Evolutionary conservation across 2,888 invertebrate genomes (phyloP).

Genomic region (Brachyopa scutellaris): DNA sequence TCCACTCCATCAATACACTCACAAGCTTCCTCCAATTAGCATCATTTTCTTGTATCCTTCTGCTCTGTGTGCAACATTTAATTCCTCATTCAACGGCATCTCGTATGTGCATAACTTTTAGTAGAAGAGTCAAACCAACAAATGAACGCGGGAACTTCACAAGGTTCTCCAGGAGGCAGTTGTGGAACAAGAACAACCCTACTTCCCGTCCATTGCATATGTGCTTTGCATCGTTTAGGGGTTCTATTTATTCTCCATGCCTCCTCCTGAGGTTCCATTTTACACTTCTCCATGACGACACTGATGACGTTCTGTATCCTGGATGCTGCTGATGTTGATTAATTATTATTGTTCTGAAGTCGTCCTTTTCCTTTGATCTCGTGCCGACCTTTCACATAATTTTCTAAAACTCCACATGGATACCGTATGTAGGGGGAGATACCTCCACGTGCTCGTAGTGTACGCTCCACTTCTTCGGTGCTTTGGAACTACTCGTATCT

Average conservation of each 20-base stretch:
- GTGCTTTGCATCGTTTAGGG: slow-evolving; percentile 55
- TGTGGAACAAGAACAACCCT: slow-evolving; percentile 3
- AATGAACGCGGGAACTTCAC: slow-evolving; percentile 60
- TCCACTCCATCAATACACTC: neutral
- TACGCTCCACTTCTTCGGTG: slow-evolving; percentile 13
- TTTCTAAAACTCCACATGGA: slow-evolving; percentile 45
- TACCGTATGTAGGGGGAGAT: neutral
- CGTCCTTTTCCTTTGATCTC: slow-evolving; percentile 55
- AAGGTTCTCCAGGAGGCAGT: slow-evolving; percentile 2
- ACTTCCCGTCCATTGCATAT: neutral
- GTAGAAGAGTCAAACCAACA: slow-evolving; percentile 18
- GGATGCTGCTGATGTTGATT: slow-evolving; percentile 61
- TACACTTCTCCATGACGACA: slow-evolving; percentile 28
- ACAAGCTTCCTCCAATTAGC: slow-evolving; percentile 30
- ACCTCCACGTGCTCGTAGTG: slow-evolving; percentile 1
- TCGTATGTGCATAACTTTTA: neutral
- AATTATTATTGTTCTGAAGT: slow-evolving; percentile 65
- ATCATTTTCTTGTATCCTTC: slow-evolving; percentile 11
- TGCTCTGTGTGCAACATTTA: slow-evolving; percentile 2
- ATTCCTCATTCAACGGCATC: slow-evolving; percentile 7
- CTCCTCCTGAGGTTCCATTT: slow-evolving; percentile 29
- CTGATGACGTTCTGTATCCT: slow-evolving; percentile 8
- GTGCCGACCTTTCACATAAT: slow-evolving; percentile 46
- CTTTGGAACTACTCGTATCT: slow-evolving; percentile 54
- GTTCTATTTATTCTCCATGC: slow-evolving; percentile 24